These are phyloP conservation scores for Desoria tigrina DNA, from an alignment of 2,888 invertebrate species.

Conservation along the genomic window DNA sequence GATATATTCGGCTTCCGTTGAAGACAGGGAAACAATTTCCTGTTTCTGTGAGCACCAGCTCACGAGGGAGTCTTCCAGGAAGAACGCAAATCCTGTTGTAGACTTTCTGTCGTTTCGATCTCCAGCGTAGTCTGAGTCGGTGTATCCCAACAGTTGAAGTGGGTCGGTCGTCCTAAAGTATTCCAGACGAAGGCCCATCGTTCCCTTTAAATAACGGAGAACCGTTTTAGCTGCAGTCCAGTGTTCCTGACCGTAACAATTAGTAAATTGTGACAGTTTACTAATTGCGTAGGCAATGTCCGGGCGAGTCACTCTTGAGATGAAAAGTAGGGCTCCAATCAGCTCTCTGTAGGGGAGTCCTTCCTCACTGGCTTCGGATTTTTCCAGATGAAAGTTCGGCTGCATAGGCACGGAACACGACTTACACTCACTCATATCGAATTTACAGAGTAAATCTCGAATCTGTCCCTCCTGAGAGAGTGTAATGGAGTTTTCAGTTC, in stretches of 20 bases:
- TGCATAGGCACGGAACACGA: slow-evolving; percentile 22
- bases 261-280: slow-evolving; percentile 44
- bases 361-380: not conserved
- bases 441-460: slow-evolving; percentile 15
- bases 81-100: slow-evolving; percentile 41
- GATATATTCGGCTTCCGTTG: slow-evolving; percentile 49
- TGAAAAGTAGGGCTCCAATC: slow-evolving; percentile 49
- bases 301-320: slow-evolving; percentile 43
- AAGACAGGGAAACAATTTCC: slow-evolving; percentile 29
- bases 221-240: not conserved
- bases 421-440: slow-evolving; percentile 32
- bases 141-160: slow-evolving; percentile 29
- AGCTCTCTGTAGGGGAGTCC: slow-evolving; percentile 39
- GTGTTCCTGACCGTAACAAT: not conserved
- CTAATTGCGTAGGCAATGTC: slow-evolving; percentile 49
- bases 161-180: too few species aligned
- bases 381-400: not conserved
- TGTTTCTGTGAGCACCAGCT: slow-evolving; percentile 46
- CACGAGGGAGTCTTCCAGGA: slow-evolving; percentile 9
- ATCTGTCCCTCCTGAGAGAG: slow-evolving; percentile 23
- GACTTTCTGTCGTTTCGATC: slow-evolving; percentile 42
- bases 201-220: slow-evolving; percentile 13
- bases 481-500: slow-evolving; percentile 28
- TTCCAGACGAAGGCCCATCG: too few species aligned
- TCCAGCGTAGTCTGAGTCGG: slow-evolving; percentile 46